Base-by-base conservation (phyloP, 2,797 vertebrate species). In the Melanotaenia nigrans region DNA sequence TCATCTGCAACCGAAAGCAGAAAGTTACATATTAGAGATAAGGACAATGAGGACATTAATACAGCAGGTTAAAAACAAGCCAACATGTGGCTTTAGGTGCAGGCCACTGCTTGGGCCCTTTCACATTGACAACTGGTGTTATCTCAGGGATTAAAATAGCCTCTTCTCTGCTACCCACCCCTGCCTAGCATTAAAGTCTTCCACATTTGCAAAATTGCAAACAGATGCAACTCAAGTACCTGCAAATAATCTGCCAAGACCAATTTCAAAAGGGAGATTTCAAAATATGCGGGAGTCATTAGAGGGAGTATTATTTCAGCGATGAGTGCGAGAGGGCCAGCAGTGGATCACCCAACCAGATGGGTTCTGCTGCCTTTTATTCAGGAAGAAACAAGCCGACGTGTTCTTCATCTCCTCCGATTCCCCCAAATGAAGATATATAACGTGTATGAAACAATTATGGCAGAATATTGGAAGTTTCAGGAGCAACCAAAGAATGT, bases 211-310 rank as follows among this genome's bases (percentile, higher is more conserved):
- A 96, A 99, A 99, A 99, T 99, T 99, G 96, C 97, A 98, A 98
- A 98, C 98, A 99, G 98, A 99, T 99, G 98, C 96, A 97, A 96
- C 96, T 99, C 96, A 98, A 99, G 98, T 99, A 99, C 98, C 98
- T 99, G 98, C 97, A 97, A 98, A 98, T 97, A 98, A 98, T 98
- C 97, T 99, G 98, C 97, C 98, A 99, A 98, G 96, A 97, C 97
- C 98, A 97, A 98, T 99, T 98, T 98, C 97, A 97, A 99, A 98
- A 97, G 96, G 96, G 97, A 98, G 97, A 98, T 98, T 98, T 98
- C 96, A 97, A 96, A 97, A 97, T 99, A 97, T 97, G 98, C 97
- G 97, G 96, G 97, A 98, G 97, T 98, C 98, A 98, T 99, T 98
- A 99, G 96, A 96, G 97, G 95, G 96, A 96, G 96, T 97, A 98